Base-by-base conservation (phyloP, 2,797 vertebrate genomes). In the Sebastes glaucus region DNA sequence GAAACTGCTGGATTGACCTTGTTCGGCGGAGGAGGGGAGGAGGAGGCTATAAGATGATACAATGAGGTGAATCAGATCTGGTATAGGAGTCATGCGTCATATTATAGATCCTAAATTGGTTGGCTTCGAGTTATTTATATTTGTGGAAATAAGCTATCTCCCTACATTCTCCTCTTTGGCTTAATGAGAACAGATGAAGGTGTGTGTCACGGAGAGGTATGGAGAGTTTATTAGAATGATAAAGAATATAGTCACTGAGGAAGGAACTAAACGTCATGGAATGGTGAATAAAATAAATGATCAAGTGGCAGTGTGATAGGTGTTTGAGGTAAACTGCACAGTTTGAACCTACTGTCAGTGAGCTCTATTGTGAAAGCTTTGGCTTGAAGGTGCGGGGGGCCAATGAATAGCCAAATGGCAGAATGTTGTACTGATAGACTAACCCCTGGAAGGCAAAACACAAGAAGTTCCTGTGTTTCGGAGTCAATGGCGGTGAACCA, bases 171-270 rank as follows among this genome's bases (percentile, higher is more conserved):
- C 20, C 35, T 70, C 23, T 73, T 11, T 68, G 78, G 22, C 38
- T 22, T 65, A 78, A 86, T 78, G 63, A 80, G 33, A 82, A 56
- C 49, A 80, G 68, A 81, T 82, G 68, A 67, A 38, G 46, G 32
- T 63, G 74, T 69, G 78, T 74, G 63, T 78, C 61, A 65, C 11
- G 20, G 25, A 61, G 30, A 49, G 63, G 33, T 56, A 71, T 20
- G 22, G 14, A 35, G 55, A 27, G 68, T 77, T 72, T 67, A 27
- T 60, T 35, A 28, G 20, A 63, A 65, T 77, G 64, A 60, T 71
- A 46, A 63, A 73, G 66, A 70, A 75, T 49, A 35, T 69, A 80
- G 67, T 63, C 18, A 25, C 22, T 64, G 67, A 78, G 56, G 53
- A 32, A 30, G 42, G 23, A 59, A 85, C 71, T 72, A 73, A 78